Evolutionary conservation across 2,113 vertebrate species (phyloP), one percentile per base, ranked within the genome.

Genomic region (Vulpes ferrilata): DNA sequence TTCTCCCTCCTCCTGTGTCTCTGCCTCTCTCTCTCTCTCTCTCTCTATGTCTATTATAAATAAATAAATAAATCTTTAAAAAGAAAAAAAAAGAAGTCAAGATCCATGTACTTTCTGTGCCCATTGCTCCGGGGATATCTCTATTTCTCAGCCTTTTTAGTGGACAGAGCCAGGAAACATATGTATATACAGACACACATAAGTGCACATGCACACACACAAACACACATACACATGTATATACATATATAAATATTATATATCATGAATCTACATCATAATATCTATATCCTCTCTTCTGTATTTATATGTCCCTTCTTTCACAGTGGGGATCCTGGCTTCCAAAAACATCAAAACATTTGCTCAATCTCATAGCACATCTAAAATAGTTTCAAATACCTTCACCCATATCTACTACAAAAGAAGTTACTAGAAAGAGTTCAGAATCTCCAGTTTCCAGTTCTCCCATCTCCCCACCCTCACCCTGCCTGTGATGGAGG

Each of bases 131-230:
- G 38, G 43, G n/a, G 53, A 57, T 13, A 1, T 27, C 48, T 89
- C 17, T 65, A 12, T 23, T 87, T 95, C 27, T 48, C 60, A 25
- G 43, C 1, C 35, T 69, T 88, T 35, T 78, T 17, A 60, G 22
- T 81, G 60, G 78, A 67, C 55, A 71, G 30, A 90, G 35, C 15
- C 13, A 67, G 64, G 67, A 76, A 69, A 92, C 51, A 85, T 12
- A 74, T n/a, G 9, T 0, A 11, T 7, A 22, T 2, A 12, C 51
- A 27, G 6, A 85, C 55, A 5, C 20, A 30, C 6, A 7, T 43
- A n/a, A 16, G 30, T n/a, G 20, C 4, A 4, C 1, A 0, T 53
- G 11, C 17, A 38, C 43, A 53, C 1, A 2, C 0, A n/a, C 7
- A 25, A 30, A 51, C 55, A 59, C 48, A 11, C 0, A 15, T 20